These are phyloP conservation scores for Drosophila mayaguana DNA, from an alignment of 2,888 invertebrate species.

Conservation along the genomic window DNA sequence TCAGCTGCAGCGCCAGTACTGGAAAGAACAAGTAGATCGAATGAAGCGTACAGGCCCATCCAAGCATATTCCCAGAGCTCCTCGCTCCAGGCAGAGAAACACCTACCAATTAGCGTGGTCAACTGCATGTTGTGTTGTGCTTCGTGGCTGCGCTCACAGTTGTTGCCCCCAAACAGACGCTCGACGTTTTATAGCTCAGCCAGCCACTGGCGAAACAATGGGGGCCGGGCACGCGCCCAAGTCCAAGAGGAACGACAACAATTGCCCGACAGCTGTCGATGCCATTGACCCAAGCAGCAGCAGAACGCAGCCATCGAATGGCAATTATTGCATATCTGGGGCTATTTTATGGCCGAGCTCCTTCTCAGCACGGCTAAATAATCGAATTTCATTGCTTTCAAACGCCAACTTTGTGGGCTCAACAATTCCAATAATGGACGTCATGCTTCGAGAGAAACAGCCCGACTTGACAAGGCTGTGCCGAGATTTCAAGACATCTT, in stretches of 20 bases:
- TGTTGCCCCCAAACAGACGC: not conserved
- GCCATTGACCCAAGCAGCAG: slow-evolving; percentile 13
- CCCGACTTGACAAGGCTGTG: no score
- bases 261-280: not conserved
- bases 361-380: no score
- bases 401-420: no score
- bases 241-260: slow-evolving; percentile 13
- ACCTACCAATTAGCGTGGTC: slow-evolving; percentile 32
- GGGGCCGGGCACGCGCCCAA: not conserved
- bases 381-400: no score
- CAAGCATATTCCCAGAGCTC: not conserved
- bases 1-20: slow-evolving; percentile 30
- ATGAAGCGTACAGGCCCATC: not conserved
- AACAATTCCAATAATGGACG: no score
- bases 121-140: slow-evolving; percentile 35
- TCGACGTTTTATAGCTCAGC: slow-evolving; percentile 30
- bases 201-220: slow-evolving; percentile 20
- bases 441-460: no score
- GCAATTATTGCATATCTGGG: not conserved
- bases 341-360: not conserved
- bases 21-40: not conserved
- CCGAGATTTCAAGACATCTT: no score
- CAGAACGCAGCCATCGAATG: not conserved
- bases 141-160: not conserved
- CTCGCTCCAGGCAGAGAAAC: not conserved